Percentiles rank a stretch among this genome's conserved stretches.
These are phyloP conservation scores for Globia sparganii DNA, from an alignment of 2,888 invertebrate species.

Conservation along the genomic window DNA sequence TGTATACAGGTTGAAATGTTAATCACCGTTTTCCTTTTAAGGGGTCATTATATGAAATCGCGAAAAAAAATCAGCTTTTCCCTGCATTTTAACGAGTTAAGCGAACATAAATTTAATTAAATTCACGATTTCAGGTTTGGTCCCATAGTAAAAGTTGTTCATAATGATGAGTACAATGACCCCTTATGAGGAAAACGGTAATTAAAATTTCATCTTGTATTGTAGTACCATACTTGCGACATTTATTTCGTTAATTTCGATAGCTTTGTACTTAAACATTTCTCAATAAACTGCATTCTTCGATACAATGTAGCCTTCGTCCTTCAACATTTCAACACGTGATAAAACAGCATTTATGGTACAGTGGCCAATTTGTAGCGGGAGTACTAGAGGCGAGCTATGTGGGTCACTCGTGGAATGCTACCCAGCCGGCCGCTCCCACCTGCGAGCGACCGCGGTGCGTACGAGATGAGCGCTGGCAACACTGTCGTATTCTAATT, in stretches of 20 bases:
- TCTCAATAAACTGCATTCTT: conserved; percentile 38
- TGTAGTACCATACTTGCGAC: neutral
- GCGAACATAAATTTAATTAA: too few relatives aligned
- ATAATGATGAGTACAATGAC: too few relatives aligned
- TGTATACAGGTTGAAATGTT: too few relatives aligned
- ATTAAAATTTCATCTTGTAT: too few relatives aligned
- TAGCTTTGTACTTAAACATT: neutral
- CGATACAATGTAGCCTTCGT: conserved; percentile 26
- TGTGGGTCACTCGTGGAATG: conserved; percentile 89
- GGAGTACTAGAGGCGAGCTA: conserved; percentile 73
- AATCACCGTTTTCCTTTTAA: too few relatives aligned
- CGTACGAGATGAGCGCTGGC: conserved; percentile 70
- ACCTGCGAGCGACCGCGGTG: conserved; percentile 75
- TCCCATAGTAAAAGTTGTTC: too few relatives aligned
- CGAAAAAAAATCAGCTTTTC: too few relatives aligned
- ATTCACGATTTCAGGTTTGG: too few relatives aligned
- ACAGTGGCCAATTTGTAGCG: conserved; percentile 63
- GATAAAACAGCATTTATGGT: conserved; percentile 36
- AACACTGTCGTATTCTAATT: conserved; percentile 67
- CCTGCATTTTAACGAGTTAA: too few relatives aligned
- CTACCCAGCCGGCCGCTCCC: conserved; percentile 86
- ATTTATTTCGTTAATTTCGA: neutral
- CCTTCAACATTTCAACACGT: conserved; percentile 54
- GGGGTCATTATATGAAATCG: too few relatives aligned
- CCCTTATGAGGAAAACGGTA: too few relatives aligned